A percentile compares a stretch with the other conserved stretches of the same genome.
Evolutionary conservation across 2,113 vertebrate genomes (phyloP).

Genomic region (Lethenteron reissneri): DNA sequence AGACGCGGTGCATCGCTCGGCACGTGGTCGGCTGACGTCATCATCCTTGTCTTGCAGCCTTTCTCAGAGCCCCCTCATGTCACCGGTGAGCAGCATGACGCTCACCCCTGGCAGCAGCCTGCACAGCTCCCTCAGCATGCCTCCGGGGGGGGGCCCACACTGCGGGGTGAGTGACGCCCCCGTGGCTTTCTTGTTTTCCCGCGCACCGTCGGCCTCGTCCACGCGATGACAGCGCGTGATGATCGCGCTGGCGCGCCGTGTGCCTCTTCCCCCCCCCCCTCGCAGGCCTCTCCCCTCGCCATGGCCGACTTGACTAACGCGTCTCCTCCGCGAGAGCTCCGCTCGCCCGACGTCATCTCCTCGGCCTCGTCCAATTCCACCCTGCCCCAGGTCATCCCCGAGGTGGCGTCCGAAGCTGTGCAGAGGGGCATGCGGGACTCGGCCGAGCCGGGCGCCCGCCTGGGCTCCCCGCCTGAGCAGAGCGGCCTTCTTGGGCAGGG

Average conservation of each 20-base stretch:
- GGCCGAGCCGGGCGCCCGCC: not conserved
- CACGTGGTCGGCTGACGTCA: no score
- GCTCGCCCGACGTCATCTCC: conserved; percentile 88
- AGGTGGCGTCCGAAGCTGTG: conserved; percentile 73
- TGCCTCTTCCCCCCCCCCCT: no score
- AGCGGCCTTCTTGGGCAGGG: not conserved
- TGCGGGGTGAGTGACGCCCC: no score
- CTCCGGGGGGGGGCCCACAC: no score
- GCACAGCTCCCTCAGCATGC: conserved; percentile 12
- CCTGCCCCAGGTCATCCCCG: conserved; percentile 70
- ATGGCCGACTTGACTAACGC: conserved; percentile 26
- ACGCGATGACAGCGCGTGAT: no score
- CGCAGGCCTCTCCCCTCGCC: no score
- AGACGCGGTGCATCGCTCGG: no score
- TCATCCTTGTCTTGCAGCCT: conserved; percentile 12
- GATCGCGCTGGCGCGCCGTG: no score
- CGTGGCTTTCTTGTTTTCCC: no score
- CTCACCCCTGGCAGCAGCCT: conserved; percentile 24
- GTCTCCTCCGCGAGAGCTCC: conserved; percentile 54
- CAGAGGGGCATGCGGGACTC: conserved; percentile 28
- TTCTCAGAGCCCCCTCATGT: conserved; percentile 51
- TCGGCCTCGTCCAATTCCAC: conserved; percentile 50
- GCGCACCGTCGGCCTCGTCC: no score
- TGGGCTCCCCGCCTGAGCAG: not conserved
- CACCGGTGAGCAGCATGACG: conserved; percentile 32